Percentiles rank a stretch among this genome's conserved stretches.
phyloP scores from a whole-genome alignment of 2,888 invertebrate genomes.

The Cheilosia variabilis region DNA sequence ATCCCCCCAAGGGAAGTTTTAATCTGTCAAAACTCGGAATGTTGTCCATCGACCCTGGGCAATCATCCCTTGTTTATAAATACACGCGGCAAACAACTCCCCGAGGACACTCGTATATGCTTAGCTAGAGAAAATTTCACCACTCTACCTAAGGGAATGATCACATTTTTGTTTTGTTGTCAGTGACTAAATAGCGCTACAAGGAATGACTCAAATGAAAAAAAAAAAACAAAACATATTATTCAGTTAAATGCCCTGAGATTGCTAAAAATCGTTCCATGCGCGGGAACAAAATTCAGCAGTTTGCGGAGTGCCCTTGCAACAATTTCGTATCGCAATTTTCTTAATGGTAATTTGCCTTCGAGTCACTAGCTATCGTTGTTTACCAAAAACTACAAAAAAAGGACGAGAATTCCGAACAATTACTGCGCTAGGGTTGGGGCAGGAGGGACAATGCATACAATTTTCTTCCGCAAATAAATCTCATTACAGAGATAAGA shows the following conservation, averaged over 20 bases:
- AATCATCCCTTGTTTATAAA: too few species aligned
- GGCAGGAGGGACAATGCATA: neutral
- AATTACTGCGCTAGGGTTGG: neutral
- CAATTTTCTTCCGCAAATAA: neutral
- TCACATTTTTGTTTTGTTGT: too few species aligned
- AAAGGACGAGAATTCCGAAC: neutral
- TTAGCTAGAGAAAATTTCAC: too few species aligned
- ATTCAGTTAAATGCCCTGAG: neutral
- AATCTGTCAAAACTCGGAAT: too few species aligned
- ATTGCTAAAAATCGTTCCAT: neutral
- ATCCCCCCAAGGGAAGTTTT: too few species aligned
- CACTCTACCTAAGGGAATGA: too few species aligned
- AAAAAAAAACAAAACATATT: neutral
- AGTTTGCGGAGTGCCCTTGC: neutral
- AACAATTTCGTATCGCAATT: neutral
- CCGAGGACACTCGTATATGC: too few species aligned
- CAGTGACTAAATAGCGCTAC: too few species aligned
- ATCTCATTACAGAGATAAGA: conserved; percentile 1
- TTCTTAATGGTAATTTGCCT: neutral
- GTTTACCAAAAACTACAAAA: neutral
- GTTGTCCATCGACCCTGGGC: too few species aligned
- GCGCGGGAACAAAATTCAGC: neutral
- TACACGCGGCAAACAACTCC: too few species aligned
- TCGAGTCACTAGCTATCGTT: neutral
- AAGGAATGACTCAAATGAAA: too few species aligned